Evolutionary conservation across 2,113 vertebrate species (phyloP).

Genomic region (Eclectus roratus): DNA sequence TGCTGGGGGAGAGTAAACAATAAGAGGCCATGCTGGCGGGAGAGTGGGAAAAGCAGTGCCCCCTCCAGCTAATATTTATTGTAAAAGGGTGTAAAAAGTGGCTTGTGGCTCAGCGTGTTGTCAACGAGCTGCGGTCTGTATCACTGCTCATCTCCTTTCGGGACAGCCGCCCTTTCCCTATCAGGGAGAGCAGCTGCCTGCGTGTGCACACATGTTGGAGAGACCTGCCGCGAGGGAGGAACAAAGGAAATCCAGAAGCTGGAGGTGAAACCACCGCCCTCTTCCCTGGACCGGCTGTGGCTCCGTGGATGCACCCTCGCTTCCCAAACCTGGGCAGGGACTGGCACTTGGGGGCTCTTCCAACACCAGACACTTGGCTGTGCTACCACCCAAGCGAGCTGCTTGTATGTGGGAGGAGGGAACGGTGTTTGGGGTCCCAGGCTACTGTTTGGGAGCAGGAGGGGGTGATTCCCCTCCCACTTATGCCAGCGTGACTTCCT

Average conservation of each 20-base stretch:
- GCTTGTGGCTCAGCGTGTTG: conserved; percentile 3
- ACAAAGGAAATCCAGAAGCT: neutral
- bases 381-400: neutral
- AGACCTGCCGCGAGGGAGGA: accelerated
- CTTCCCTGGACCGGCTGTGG: accelerated
- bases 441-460: neutral
- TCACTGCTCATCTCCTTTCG: neutral
- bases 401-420: neutral
- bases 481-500: neutral
- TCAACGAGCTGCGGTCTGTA: neutral
- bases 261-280: neutral
- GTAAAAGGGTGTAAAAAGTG: conserved; percentile 40
- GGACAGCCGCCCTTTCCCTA: neutral
- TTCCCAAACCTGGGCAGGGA: neutral
- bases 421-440: neutral
- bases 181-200: neutral
- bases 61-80: conserved; percentile 58
- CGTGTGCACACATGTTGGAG: accelerated
- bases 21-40: conserved; percentile 31
- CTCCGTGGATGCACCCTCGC: accelerated
- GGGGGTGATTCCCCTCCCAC: neutral
- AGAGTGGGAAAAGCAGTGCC: conserved; percentile 39
- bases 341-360: neutral
- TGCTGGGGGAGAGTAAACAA: conserved; percentile 59
- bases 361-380: accelerated